Evolutionary conservation across 2,113 vertebrate species (phyloP).

Genomic region (Paedocypris sp.): DNA sequence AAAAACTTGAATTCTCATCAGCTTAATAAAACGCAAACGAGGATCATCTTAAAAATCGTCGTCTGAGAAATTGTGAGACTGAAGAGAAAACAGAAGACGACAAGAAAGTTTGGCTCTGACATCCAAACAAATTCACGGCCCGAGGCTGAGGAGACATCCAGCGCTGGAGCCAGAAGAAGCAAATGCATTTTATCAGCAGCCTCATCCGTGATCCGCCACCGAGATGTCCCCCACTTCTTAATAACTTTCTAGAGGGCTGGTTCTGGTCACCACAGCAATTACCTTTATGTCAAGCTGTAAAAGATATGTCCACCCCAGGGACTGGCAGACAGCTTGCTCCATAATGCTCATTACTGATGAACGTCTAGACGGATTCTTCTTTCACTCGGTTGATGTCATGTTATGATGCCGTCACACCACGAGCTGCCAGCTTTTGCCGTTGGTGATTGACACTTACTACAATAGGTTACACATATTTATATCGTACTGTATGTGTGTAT

Average conservation of each 20-base stretch:
- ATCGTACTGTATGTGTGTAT: no score
- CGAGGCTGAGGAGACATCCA: constrained; percentile 38
- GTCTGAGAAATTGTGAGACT: background rate
- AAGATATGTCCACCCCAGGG: constrained; percentile 63
- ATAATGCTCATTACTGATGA: constrained; percentile 56
- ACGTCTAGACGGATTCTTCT: constrained; percentile 43
- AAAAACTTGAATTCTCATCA: no score
- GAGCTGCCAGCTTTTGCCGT: constrained; percentile 15
- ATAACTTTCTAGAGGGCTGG: constrained; percentile 63
- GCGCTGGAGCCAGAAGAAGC: constrained; percentile 18
- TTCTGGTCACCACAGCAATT: constrained; percentile 64
- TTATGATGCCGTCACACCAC: constrained; percentile 27
- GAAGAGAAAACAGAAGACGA: constrained; percentile 15
- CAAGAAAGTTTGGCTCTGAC: constrained; percentile 23
- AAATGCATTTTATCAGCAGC: constrained; percentile 49
- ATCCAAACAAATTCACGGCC: constrained; percentile 34
- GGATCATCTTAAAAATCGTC: no score
- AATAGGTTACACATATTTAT: background rate
- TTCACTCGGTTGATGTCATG: constrained; percentile 35
- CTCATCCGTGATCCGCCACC: constrained; percentile 49
- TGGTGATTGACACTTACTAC: constrained; percentile 22
- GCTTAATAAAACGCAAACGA: no score
- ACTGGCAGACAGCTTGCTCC: constrained; percentile 50
- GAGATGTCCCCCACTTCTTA: constrained; percentile 59
- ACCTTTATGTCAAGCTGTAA: constrained; percentile 65